Evolutionary conservation across 2,113 vertebrate genomes (phyloP), one percentile per base, ranked within the genome.

Genomic region (Chelonoidis abingdonii): DNA sequence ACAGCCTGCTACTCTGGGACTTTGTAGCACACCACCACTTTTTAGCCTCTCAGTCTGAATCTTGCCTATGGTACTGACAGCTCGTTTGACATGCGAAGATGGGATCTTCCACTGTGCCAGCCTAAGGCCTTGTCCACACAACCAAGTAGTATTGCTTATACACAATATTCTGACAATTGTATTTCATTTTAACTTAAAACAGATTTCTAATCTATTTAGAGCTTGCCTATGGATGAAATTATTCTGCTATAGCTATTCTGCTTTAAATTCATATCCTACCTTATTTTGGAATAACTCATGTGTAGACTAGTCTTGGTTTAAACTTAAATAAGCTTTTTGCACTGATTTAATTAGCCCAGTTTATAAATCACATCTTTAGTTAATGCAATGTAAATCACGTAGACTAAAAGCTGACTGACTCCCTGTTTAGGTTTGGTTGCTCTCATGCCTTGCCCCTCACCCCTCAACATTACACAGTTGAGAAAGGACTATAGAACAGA

Each of bases 391-490:
- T 72, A 72, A 72, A 72, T 38, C 65, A 38, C 17, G 2, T 9
- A 80, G 47, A 19, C 41, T 81, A 80, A 93, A 94, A 62, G 29
- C 27, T 83, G 59, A 89, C 1, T 22, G 50, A 29, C 10, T 19
- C 7, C 44, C 47, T 41, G 47, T 38, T 84, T 2, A 3, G 8
- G 19, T 38, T 72, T 38, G 19, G n/a, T 38, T 72, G 65, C 65
- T 72, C 65, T n/a, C 65, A 14, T 52, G 3, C 2, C 31, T 86
- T 38, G 44, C 44, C 72, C 79, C 47, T 89, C 41, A 76, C 41
- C 13, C 22, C n/a, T 62, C 86, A 93, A 54, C 0, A 0, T 27
- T 50, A 21, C 0, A 56, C 0, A 3, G 53, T 11, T 72, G 4
- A 90, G 52, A 92, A 95, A 7, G 1, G 2, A 47, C 85, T 35